Percentiles rank a stretch among this genome's conserved stretches.
These are phyloP conservation scores for Pagrus major DNA, from an alignment of 2,113 vertebrate genomes.

Conservation along the genomic window DNA sequence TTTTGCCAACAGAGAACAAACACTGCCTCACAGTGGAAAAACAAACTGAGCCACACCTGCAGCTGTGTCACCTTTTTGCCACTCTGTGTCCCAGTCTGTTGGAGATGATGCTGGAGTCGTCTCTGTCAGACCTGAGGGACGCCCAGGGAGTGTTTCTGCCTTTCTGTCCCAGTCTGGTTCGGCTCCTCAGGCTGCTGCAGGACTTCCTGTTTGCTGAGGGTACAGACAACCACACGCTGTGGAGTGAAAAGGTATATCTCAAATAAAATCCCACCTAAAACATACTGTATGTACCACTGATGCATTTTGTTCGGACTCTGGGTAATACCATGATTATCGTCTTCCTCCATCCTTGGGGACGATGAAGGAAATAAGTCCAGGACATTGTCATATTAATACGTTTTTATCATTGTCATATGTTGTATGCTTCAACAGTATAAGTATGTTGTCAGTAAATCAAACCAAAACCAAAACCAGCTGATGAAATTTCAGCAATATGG, in stretches of 20 bases:
- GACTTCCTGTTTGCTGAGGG: conserved; percentile 96
- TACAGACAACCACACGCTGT: conserved; percentile 90
- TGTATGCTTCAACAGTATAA: background rate
- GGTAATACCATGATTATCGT: background rate
- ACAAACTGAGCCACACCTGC: conserved; percentile 8
- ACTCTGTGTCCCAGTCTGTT: conserved; percentile 86
- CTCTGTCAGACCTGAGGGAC: conserved; percentile 91
- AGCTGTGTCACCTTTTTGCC: background rate
- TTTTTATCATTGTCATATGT: background rate
- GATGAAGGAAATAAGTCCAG: background rate
- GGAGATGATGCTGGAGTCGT: conserved; percentile 99
- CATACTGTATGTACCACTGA: background rate
- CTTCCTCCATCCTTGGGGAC: background rate
- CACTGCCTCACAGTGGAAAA: background rate
- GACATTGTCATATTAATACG: background rate
- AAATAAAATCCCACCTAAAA: background rate
- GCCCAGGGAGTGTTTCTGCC: conserved; percentile 78
- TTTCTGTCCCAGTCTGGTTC: conserved; percentile 89
- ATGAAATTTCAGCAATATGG: background rate
- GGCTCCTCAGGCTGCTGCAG: conserved; percentile 94
- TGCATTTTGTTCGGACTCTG: background rate
- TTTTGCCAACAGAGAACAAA: background rate
- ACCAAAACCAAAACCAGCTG: background rate
- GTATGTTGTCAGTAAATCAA: background rate
- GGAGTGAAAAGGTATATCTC: conserved; percentile 95